Conservation (phyloP, 1,140 invertebrate species). For the Dendroctonus ponderosae region DNA sequence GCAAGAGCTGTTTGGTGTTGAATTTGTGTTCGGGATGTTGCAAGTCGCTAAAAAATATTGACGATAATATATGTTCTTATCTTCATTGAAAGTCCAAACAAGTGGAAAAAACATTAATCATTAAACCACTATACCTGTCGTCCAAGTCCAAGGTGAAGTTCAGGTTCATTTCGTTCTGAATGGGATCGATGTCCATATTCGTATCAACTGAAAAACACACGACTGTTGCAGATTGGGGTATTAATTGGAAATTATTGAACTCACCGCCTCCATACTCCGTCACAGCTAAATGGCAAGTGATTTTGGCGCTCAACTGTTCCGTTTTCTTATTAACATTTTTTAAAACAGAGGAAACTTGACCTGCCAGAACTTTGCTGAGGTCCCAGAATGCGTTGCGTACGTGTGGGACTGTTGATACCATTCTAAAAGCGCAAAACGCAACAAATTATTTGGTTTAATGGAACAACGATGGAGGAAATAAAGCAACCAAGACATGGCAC, state of each 20-base stretch:
- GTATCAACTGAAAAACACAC: too few relatives aligned
- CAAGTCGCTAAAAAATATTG: conserved; percentile 47
- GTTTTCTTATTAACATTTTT: conserved; percentile 56
- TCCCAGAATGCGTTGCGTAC: conserved; percentile 56
- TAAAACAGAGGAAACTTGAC: conserved; percentile 55
- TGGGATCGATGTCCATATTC: too few relatives aligned
- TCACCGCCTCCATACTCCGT: conserved; percentile 63
- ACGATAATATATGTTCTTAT: background rate
- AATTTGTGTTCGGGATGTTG: conserved; percentile 44
- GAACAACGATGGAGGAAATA: conserved; percentile 2
- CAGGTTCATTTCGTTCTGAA: conserved; percentile 60
- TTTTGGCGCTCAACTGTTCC: conserved; percentile 58
- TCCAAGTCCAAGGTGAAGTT: conserved; percentile 67
- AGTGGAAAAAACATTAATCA: background rate
- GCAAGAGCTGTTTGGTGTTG: conserved; percentile 42
- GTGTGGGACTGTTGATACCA: conserved; percentile 59
- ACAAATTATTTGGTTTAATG: conserved; percentile 6
- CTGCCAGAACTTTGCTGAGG: conserved; percentile 57
- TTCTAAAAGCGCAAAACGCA: conserved; percentile 49
- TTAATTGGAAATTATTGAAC: conserved; percentile 30
- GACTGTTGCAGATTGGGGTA: too few relatives aligned
- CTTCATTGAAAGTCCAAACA: background rate
- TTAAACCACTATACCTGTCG: conserved; percentile 48
- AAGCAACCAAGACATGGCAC: background rate
- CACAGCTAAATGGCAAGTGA: conserved; percentile 67